phyloP scores from a whole-genome alignment of 2,888 invertebrate species.

The Protonemura montana region DNA sequence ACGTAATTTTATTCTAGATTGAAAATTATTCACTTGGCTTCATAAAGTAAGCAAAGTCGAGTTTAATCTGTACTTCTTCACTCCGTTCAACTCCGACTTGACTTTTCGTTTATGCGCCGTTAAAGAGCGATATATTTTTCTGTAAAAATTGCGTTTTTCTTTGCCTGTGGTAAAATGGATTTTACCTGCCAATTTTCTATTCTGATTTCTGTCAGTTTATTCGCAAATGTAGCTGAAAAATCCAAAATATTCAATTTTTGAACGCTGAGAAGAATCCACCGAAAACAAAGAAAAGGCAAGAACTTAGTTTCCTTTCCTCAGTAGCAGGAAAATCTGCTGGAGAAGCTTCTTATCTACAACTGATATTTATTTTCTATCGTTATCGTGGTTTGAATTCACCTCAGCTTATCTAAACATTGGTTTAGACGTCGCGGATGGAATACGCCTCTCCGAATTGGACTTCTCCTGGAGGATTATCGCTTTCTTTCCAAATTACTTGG shows the following conservation, averaged over 20 bases:
- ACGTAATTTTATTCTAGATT: slow-evolving; percentile 40
- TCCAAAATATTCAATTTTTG: not conserved
- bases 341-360: not conserved
- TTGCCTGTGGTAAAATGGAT: not conserved
- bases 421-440: not conserved
- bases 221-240: not conserved
- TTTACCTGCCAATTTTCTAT: not conserved
- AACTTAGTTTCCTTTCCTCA: not conserved
- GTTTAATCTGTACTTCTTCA: slow-evolving; percentile 30
- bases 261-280: not conserved
- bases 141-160: not conserved
- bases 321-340: not conserved
- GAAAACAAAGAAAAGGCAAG: not conserved
- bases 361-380: not conserved
- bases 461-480: not conserved
- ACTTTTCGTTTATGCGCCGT: slow-evolving; percentile 16
- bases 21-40: slow-evolving; percentile 46
- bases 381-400: not conserved
- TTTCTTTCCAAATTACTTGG: slow-evolving; percentile 13
- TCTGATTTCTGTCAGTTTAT: not conserved
- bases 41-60: slow-evolving; percentile 42
- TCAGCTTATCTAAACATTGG: slow-evolving; percentile 5
- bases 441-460: not conserved
- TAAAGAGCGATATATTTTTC: not conserved
- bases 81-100: not conserved